phyloP scores from a whole-genome alignment of 2,888 invertebrate species.

The Cephus pygmeus region DNA sequence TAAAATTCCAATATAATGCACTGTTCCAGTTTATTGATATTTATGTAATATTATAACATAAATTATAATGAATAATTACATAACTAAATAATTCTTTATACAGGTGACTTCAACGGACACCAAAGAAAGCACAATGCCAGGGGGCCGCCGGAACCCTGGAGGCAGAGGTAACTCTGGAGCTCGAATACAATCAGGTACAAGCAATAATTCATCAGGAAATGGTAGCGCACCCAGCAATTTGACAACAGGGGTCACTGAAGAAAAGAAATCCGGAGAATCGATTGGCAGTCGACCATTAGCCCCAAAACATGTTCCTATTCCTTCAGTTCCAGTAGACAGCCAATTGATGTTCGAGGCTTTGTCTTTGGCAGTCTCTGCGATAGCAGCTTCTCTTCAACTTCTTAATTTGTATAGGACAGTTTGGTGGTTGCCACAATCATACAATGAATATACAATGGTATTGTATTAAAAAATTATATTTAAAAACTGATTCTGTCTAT shows the following conservation, averaged over 20 bases:
- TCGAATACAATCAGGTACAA: constrained; percentile 63
- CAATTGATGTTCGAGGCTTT: constrained; percentile 88
- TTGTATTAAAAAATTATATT: constrained; percentile 42
- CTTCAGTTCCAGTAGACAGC: constrained; percentile 80
- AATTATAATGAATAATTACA: constrained; percentile 14
- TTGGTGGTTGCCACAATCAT: constrained; percentile 97
- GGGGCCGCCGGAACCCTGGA: constrained; percentile 57
- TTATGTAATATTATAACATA: constrained; percentile 21
- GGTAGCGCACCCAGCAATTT: constrained; percentile 30
- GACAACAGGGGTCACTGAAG: constrained; percentile 36
- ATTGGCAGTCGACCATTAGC: constrained; percentile 67
- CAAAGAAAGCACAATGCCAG: constrained; percentile 65
- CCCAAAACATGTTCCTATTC: constrained; percentile 86
- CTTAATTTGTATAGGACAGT: constrained; percentile 94
- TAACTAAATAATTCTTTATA: neutral
- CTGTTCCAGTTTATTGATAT: constrained; percentile 14
- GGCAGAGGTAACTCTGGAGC: constrained; percentile 46
- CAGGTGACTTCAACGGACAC: constrained; percentile 58
- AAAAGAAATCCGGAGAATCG: constrained; percentile 49
- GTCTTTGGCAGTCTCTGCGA: constrained; percentile 82
- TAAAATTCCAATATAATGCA: constrained; percentile 6
- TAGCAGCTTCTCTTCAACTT: constrained; percentile 88
- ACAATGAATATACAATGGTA: constrained; percentile 89
- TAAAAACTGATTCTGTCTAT: neutral
- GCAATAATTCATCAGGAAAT: constrained; percentile 29